Conservation (phyloP, 1,140 invertebrate species). For the Eupeodes corollae region DNA sequence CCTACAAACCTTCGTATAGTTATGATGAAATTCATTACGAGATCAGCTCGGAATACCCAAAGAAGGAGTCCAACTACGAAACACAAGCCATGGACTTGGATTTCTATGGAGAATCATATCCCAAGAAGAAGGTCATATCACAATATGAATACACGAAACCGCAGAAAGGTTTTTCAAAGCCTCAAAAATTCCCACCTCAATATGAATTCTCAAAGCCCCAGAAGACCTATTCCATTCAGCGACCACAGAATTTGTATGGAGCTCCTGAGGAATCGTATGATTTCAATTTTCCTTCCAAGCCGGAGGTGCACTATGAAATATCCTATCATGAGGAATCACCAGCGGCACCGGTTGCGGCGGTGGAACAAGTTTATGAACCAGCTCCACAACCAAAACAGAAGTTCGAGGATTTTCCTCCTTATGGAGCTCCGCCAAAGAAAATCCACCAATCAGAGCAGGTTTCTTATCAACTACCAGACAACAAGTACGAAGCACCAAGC, state of each 20-base stretch:
- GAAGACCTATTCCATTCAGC: slow-evolving; percentile 1
- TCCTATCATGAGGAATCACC: slow-evolving; percentile 11
- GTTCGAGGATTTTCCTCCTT: neutral
- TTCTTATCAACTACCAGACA: neutral
- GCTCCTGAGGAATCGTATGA: slow-evolving; percentile 10
- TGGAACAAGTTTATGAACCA: slow-evolving; percentile 5
- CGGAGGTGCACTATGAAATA: neutral
- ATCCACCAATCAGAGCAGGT: neutral
- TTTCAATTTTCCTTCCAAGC: slow-evolving; percentile 2
- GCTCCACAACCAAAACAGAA: neutral
- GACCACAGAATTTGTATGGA: slow-evolving; percentile 23
- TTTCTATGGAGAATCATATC: slow-evolving; percentile 14
- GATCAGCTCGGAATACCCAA: too few relatives aligned
- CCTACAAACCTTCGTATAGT: too few relatives aligned
- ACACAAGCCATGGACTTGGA: slow-evolving; percentile 29
- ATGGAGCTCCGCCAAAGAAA: slow-evolving; percentile 2
- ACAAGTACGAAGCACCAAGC: neutral
- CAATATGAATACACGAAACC: neutral
- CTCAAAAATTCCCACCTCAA: neutral
- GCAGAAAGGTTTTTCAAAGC: neutral
- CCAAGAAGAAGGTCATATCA: slow-evolving; percentile 16
- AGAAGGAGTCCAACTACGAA: slow-evolving; percentile 16
- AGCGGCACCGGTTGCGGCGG: slow-evolving; percentile 8
- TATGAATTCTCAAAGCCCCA: slow-evolving; percentile 1
- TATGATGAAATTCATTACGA: too few relatives aligned